Evolutionary conservation across 2,797 vertebrate species (phyloP).

Genomic region (Trachurus trachurus): DNA sequence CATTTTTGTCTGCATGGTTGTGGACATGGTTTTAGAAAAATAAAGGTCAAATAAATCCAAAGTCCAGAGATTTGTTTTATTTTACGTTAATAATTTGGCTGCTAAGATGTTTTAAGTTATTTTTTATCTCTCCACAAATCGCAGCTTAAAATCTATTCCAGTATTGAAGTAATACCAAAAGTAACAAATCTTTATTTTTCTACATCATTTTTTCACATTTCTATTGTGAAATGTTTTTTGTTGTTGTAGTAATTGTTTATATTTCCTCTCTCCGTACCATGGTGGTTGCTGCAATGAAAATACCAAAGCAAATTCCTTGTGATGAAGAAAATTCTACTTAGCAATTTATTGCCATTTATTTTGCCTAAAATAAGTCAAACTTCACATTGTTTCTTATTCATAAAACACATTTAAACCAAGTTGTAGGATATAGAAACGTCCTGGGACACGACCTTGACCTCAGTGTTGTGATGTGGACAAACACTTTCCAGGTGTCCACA

Average conservation of each 20-base stretch:
- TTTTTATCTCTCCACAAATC: too few relatives aligned
- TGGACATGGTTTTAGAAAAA: neutral
- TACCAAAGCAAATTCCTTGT: too few relatives aligned
- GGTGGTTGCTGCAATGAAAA: too few relatives aligned
- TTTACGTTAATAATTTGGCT: neutral
- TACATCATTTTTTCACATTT: too few relatives aligned
- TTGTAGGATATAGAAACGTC: neutral
- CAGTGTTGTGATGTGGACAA: neutral
- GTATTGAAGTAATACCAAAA: too few relatives aligned
- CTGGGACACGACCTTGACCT: neutral
- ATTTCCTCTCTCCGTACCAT: too few relatives aligned
- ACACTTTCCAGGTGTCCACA: neutral
- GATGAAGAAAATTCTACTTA: too few relatives aligned
- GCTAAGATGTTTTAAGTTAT: neutral
- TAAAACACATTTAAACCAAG: neutral
- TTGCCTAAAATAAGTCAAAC: neutral
- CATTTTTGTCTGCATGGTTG: neutral
- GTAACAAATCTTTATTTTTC: neutral
- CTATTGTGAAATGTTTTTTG: too few relatives aligned
- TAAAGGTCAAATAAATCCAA: neutral
- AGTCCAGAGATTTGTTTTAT: neutral
- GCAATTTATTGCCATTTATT: too few relatives aligned
- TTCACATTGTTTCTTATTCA: too few relatives aligned
- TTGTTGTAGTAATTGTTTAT: too few relatives aligned
- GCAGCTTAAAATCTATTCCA: too few relatives aligned